Conservation (phyloP, 2,888 invertebrate genomes). For the Zonitis immaculata region DNA sequence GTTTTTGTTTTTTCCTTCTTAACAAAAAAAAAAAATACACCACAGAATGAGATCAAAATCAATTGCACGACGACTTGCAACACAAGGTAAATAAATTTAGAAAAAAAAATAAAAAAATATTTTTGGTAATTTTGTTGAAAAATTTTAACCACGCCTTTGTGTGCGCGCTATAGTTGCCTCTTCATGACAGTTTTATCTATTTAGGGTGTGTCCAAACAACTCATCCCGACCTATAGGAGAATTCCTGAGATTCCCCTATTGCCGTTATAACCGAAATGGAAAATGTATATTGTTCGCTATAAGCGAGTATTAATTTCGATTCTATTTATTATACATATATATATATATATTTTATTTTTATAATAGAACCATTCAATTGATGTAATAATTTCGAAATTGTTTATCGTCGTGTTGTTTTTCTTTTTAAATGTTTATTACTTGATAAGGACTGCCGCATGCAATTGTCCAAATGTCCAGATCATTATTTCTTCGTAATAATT, state of each 20-base stretch:
- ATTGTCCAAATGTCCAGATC: constrained; percentile 4
- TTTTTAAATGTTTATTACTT: constrained; percentile 1
- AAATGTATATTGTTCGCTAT: too few relatives aligned
- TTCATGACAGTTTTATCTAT: background rate
- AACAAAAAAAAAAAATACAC: constrained; percentile 35
- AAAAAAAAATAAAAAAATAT: too few relatives aligned
- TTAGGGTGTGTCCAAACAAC: background rate
- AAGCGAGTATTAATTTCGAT: too few relatives aligned
- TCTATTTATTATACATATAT: too few relatives aligned
- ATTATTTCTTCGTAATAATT: constrained; percentile 17
- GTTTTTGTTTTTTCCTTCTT: too few relatives aligned
- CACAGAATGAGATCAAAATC: constrained; percentile 67
- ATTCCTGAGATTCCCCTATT: too few relatives aligned
- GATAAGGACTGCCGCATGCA: constrained; percentile 14
- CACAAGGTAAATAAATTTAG: constrained; percentile 55
- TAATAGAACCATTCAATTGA: constrained; percentile 13
- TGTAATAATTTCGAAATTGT: constrained; percentile 13
- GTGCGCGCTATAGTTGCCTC: background rate
- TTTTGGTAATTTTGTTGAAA: too few relatives aligned
- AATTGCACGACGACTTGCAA: constrained; percentile 64
- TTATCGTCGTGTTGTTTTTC: too few relatives aligned
- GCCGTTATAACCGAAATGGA: background rate
- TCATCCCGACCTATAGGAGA: constrained; percentile 1
- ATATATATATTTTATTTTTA: background rate
- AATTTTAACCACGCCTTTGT: background rate